Evolutionary conservation across 1,140 invertebrate genomes (phyloP).

Genomic region (Pseudachorutes palmiensis): DNA sequence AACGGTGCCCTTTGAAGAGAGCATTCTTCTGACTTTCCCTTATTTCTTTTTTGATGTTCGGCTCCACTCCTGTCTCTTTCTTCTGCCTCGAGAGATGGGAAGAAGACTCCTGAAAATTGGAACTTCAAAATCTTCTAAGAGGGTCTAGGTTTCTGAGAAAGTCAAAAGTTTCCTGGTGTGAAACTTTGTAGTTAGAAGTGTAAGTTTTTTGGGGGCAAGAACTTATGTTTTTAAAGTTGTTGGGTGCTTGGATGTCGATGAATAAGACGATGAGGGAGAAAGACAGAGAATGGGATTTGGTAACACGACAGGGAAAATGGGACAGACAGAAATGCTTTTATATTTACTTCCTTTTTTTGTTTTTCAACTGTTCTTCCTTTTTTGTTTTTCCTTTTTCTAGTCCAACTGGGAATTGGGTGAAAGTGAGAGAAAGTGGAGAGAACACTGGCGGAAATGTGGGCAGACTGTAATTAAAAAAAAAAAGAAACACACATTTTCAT

Average conservation of each 20-base stretch:
- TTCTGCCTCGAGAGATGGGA: not conserved
- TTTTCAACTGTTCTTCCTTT: no score
- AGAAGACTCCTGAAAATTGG: no score
- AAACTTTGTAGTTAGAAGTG: not conserved
- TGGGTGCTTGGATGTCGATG: not conserved
- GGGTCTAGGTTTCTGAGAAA: not conserved
- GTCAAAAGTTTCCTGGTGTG: not conserved
- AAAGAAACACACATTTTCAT: no score
- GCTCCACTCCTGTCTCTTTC: no score
- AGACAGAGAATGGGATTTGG: not conserved
- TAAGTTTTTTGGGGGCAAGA: no score
- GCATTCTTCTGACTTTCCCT: not conserved
- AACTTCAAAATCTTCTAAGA: not conserved
- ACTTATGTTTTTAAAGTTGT: constrained; percentile 1
- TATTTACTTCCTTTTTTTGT: no score
- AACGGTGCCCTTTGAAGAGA: not conserved
- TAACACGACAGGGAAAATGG: not conserved
- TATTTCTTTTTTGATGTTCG: not conserved
- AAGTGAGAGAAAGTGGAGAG: no score
- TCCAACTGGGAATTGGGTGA: no score
- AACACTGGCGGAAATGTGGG: no score
- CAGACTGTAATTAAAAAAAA: no score
- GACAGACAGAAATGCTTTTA: not conserved
- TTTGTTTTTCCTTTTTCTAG: no score
- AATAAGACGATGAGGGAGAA: not conserved